phyloP scores from a whole-genome alignment of 2,888 invertebrate genomes.

The Automeris io region DNA sequence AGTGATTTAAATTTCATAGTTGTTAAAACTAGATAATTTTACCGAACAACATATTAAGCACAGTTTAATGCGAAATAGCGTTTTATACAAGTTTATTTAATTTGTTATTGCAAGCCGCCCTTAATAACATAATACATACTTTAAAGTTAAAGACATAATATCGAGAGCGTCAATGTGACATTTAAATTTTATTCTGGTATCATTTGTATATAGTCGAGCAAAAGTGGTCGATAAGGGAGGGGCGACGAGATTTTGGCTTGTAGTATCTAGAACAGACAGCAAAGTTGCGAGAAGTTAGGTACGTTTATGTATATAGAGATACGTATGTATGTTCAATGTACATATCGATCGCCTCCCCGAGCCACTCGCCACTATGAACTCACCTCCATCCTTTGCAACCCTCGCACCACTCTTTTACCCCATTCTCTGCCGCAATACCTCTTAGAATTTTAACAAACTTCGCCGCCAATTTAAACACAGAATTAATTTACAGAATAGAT shows the following conservation, averaged over 20 bases:
- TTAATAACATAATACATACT: too few relatives aligned
- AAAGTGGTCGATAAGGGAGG: conserved; percentile 39
- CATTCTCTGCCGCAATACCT: conserved; percentile 52
- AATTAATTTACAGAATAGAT: too few relatives aligned
- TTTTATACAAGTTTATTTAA: too few relatives aligned
- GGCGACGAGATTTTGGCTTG: conserved; percentile 62
- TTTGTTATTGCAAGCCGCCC: too few relatives aligned
- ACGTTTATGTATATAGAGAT: conserved; percentile 71
- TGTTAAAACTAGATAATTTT: too few relatives aligned
- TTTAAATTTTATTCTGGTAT: too few relatives aligned
- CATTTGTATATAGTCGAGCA: conserved; percentile 26
- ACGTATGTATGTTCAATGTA: conserved; percentile 75
- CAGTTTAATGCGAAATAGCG: too few relatives aligned
- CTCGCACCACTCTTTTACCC: conserved; percentile 40
- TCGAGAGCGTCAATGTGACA: too few relatives aligned
- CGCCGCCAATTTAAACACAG: conserved; percentile 24
- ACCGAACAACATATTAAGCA: too few relatives aligned
- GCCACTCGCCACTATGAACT: conserved; percentile 77
- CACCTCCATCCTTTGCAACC: conserved; percentile 73
- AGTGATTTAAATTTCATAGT: too few relatives aligned
- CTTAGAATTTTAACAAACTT: conserved; percentile 56
- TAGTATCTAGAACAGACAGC: conserved; percentile 75
- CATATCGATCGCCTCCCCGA: conserved; percentile 76
- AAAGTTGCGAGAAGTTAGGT: conserved; percentile 73
- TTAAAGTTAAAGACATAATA: too few relatives aligned